A percentile compares a stretch with the other conserved stretches of the same genome.
Conservation (phyloP, 35 echinoderm and acorn worm species). For the Apostichopus californicus region DNA sequence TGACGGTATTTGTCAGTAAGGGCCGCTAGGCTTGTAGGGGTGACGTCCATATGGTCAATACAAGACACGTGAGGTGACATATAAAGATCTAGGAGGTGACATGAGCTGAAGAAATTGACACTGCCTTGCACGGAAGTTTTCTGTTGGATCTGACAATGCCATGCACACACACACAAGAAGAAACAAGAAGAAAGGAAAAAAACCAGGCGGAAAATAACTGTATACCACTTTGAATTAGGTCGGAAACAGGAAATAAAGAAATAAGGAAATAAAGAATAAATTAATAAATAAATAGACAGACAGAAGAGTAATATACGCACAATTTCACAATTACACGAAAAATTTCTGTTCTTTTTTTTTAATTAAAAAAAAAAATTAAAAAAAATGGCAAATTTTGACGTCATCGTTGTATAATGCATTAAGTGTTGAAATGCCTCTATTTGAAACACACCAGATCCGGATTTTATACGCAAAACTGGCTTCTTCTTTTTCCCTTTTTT, state of each 20-base stretch:
- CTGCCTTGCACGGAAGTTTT: neutral
- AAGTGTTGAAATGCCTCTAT: too few species aligned
- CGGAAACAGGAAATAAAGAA: neutral
- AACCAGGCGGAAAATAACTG: too few species aligned
- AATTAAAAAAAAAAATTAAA: too few species aligned
- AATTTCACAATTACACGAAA: too few species aligned
- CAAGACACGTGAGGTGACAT: conserved; percentile 11
- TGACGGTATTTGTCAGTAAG: conserved; percentile 15
- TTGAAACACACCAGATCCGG: too few species aligned
- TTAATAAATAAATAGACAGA: too few species aligned
- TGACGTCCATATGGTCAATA: conserved; percentile 1
- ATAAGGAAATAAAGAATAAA: neutral
- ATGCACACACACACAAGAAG: neutral
- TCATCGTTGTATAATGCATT: too few species aligned
- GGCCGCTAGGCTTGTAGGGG: conserved; percentile 11
- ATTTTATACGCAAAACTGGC: too few species aligned
- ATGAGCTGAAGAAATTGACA: conserved; percentile 1
- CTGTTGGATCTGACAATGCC: neutral
- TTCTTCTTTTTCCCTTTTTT: too few species aligned
- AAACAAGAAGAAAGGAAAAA: neutral
- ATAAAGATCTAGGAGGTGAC: neutral
- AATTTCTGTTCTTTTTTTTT: too few species aligned
- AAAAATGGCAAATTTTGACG: too few species aligned
- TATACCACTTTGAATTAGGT: neutral
- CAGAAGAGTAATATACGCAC: too few species aligned